Evolutionary conservation across 2,888 invertebrate species (phyloP).

Genomic region (Trichogramma evanescens): DNA sequence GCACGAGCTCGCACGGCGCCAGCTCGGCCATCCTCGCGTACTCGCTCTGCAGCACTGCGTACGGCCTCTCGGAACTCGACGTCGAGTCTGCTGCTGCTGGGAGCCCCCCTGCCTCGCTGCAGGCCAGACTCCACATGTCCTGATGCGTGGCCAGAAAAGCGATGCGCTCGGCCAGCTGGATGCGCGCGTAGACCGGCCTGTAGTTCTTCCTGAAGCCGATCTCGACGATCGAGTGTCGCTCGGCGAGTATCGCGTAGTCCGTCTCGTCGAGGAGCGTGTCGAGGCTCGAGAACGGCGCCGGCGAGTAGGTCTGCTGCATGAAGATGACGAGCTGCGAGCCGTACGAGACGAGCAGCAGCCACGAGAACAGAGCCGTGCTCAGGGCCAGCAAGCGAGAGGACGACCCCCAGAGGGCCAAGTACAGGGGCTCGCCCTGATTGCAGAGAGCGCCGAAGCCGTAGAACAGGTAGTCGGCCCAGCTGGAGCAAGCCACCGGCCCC

Average conservation of each 20-base stretch:
- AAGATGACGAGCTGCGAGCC: slow-evolving; percentile 26
- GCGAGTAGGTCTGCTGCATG: slow-evolving; percentile 19
- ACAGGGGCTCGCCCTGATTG: slow-evolving; percentile 23
- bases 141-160: not conserved
- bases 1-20: slow-evolving; percentile 20
- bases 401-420: not conserved
- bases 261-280: slow-evolving; percentile 21
- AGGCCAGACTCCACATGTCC: slow-evolving; percentile 20
- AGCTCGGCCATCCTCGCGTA: slow-evolving; percentile 10
- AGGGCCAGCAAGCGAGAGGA: too few relatives aligned
- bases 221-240: slow-evolving; percentile 17
- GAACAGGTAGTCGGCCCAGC: slow-evolving; percentile 28
- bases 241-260: slow-evolving; percentile 22
- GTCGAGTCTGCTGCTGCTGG: too few relatives aligned
- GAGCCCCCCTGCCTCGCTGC: not conserved
- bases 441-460: slow-evolving; percentile 27
- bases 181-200: not conserved
- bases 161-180: slow-evolving; percentile 1
- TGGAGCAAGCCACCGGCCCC: too few relatives aligned
- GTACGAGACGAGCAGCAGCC: slow-evolving; percentile 21
- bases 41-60: slow-evolving; percentile 15
- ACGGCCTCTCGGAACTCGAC: not conserved
- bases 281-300: slow-evolving; percentile 26
- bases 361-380: slow-evolving; percentile 23
- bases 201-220: slow-evolving; percentile 21